These are phyloP conservation scores for Phania funesta DNA, from an alignment of 2,888 invertebrate genomes.

Conservation along the genomic window DNA sequence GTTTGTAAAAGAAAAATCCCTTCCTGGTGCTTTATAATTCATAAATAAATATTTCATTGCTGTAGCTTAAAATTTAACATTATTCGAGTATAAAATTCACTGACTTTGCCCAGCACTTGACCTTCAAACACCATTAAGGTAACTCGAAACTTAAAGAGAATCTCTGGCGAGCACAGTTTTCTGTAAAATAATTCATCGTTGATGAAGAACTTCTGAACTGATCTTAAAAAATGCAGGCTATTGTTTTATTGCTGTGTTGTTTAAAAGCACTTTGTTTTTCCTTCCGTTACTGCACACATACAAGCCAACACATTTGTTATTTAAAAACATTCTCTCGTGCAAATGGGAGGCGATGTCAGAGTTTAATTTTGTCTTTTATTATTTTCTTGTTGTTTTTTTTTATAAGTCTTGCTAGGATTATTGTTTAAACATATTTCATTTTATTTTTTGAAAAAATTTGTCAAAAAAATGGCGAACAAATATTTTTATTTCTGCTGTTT, in stretches of 20 bases:
- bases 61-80: no score
- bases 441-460: not conserved
- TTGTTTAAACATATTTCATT: constrained; percentile 22
- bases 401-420: not conserved
- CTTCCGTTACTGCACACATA: not conserved
- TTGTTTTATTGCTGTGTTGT: not conserved
- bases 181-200: not conserved
- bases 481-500: constrained; percentile 3
- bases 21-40: no score
- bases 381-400: not conserved
- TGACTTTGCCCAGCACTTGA: no score
- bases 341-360: constrained; percentile 46
- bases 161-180: not conserved
- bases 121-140: no score
- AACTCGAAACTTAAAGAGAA: not conserved
- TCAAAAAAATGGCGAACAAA: constrained; percentile 1
- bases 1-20: no score
- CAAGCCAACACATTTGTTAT: not conserved
- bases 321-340: constrained; percentile 14
- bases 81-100: no score
- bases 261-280: not conserved
- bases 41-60: no score
- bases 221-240: not conserved
- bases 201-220: not conserved
- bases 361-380: constrained; percentile 1